Evolutionary conservation across 1,140 invertebrate genomes (phyloP).

Genomic region (Penaeus chinensis): DNA sequence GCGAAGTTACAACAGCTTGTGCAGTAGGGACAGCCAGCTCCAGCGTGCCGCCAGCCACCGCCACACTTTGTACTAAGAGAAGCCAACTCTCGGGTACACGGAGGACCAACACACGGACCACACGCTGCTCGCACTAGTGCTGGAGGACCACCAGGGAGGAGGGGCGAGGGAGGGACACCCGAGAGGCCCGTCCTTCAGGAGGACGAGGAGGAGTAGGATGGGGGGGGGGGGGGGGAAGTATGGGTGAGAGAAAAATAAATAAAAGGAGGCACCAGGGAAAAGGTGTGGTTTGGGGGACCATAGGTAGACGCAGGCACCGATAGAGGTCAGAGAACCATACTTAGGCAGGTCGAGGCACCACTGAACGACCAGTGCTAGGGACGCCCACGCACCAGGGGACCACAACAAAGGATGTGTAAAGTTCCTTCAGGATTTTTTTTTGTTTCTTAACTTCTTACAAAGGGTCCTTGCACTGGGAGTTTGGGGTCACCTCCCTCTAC

Average conservation of each 20-base stretch:
- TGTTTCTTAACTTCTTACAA: too few relatives aligned
- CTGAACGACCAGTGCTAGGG: too few relatives aligned
- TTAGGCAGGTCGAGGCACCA: too few relatives aligned
- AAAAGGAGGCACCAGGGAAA: too few relatives aligned
- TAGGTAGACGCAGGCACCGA: too few relatives aligned
- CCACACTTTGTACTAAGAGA: slow-evolving; percentile 61
- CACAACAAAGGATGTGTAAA: too few relatives aligned
- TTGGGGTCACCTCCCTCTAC: neutral
- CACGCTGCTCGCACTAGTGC: slow-evolving; percentile 1
- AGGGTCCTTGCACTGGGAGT: slow-evolving; percentile 8
- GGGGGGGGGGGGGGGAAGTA: neutral
- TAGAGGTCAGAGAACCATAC: too few relatives aligned
- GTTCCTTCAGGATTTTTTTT: too few relatives aligned
- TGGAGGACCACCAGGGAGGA: neutral
- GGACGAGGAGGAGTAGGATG: neutral
- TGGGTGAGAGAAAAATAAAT: neutral
- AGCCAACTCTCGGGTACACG: slow-evolving; percentile 42
- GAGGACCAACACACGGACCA: slow-evolving; percentile 38
- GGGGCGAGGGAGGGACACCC: slow-evolving; percentile 9
- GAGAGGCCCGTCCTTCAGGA: neutral
- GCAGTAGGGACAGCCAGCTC: slow-evolving; percentile 8
- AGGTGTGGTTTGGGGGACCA: too few relatives aligned
- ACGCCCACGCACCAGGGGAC: too few relatives aligned
- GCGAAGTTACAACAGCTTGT: slow-evolving; percentile 4
- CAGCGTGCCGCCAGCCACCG: slow-evolving; percentile 39